Evolutionary conservation across 2,113 vertebrate genomes (phyloP).

Genomic region (Lutjanus erythropterus): DNA sequence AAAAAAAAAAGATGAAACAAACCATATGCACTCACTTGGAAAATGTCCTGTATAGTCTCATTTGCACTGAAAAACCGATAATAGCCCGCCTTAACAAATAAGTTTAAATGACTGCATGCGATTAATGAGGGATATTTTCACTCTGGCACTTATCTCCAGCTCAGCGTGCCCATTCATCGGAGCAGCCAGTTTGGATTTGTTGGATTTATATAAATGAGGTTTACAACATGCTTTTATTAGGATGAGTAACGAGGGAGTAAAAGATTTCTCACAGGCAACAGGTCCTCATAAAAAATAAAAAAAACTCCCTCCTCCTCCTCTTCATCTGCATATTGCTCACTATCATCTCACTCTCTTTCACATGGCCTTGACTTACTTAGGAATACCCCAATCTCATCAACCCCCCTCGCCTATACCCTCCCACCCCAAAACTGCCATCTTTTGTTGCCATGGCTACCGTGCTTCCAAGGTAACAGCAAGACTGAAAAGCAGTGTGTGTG

Average conservation of each 20-base stretch:
- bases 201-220: conserved; percentile 30
- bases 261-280: conserved; percentile 60
- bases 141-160: conserved; percentile 23
- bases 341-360: conserved; percentile 28
- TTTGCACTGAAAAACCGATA: conserved; percentile 54
- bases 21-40: conserved; percentile 63
- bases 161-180: conserved; percentile 22
- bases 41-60: conserved; percentile 56
- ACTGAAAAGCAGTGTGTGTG: conserved; percentile 79
- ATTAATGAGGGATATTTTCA: conserved; percentile 40
- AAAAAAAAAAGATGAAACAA: conserved; percentile 49
- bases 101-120: conserved; percentile 50
- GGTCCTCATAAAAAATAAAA: conserved; percentile 50
- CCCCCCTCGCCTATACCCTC: conserved; percentile 8
- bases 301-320: background rate
- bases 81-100: conserved; percentile 46
- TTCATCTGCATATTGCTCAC: conserved; percentile 13
- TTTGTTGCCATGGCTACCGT: conserved; percentile 85
- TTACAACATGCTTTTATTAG: conserved; percentile 9
- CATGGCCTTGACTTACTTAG: conserved; percentile 60
- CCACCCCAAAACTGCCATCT: conserved; percentile 78
- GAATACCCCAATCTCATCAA: conserved; percentile 68
- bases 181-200: conserved; percentile 34
- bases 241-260: conserved; percentile 16
- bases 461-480: conserved; percentile 87